These are phyloP conservation scores for Crypturellus undulatus DNA, from an alignment of 2,113 vertebrate species.

Conservation along the genomic window DNA sequence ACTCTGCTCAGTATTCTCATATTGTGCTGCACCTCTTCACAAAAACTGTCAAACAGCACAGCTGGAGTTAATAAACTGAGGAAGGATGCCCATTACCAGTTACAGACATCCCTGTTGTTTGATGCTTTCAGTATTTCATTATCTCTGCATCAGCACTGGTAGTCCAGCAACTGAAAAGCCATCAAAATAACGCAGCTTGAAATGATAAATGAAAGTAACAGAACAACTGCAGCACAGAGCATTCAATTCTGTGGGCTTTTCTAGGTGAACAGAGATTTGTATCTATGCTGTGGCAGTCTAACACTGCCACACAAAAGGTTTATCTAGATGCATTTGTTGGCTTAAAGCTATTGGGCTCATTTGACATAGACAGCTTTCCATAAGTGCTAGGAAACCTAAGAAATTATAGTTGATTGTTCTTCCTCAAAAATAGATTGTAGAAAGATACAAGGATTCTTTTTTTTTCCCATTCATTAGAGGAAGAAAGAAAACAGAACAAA, in stretches of 20 bases:
- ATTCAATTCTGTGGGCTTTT: constrained; percentile 49
- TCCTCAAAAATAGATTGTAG: not conserved
- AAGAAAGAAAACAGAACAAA: not conserved
- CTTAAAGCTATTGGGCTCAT: not conserved
- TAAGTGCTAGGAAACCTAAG: not conserved
- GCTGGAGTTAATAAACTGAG: constrained; percentile 83
- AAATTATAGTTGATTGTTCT: not conserved
- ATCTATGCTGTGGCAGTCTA: constrained; percentile 39
- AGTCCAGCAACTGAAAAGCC: constrained; percentile 77
- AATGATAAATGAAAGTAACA: constrained; percentile 80
- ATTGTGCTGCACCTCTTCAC: constrained; percentile 54
- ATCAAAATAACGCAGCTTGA: constrained; percentile 83
- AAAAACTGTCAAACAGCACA: constrained; percentile 78
- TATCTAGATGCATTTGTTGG: not conserved
- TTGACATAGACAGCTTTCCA: not conserved
- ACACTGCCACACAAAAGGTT: not conserved
- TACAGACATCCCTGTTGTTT: constrained; percentile 76
- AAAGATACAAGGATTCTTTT: not conserved
- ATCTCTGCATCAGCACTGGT: constrained; percentile 79
- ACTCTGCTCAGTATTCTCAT: constrained; percentile 66
- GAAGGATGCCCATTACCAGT: constrained; percentile 79
- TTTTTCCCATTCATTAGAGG: not conserved
- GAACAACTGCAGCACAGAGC: constrained; percentile 60
- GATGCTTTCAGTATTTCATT: constrained; percentile 82
- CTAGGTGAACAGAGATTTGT: constrained; percentile 39